A percentile compares a stretch with the other conserved stretches of the same genome.
phyloP scores from a whole-genome alignment of 1,140 invertebrate species.

The Aporrectodea caliginosa region DNA sequence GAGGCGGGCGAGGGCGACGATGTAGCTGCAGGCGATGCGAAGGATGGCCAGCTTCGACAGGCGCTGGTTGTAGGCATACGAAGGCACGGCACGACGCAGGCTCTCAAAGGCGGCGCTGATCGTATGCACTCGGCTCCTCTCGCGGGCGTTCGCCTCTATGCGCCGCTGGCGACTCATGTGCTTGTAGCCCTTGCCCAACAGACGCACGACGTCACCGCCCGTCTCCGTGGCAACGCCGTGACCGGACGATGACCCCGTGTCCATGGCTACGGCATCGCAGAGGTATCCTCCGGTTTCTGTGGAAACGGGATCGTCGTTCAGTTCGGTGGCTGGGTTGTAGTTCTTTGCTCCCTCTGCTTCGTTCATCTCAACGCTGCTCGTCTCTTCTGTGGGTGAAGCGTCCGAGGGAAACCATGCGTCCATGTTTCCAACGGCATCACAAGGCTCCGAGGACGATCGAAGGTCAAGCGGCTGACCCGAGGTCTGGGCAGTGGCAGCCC shows the following conservation, averaged over 20 bases:
- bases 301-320: constrained; percentile 2
- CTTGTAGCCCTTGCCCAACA: constrained; percentile 81
- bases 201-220: constrained; percentile 38
- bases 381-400: background rate
- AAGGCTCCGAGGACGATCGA: background rate
- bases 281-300: constrained; percentile 7
- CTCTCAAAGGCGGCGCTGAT: constrained; percentile 92
- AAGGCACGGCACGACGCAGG: constrained; percentile 73
- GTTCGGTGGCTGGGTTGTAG: background rate
- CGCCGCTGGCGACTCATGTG: constrained; percentile 87
- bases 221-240: constrained; percentile 21
- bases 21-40: constrained; percentile 64
- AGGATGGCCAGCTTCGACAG: constrained; percentile 85
- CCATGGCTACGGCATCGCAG: constrained; percentile 28
- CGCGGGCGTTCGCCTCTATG: constrained; percentile 88
- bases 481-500: background rate
- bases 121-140: constrained; percentile 85
- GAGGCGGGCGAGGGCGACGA: constrained; percentile 72
- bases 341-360: constrained; percentile 20
- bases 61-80: constrained; percentile 88
- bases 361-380: constrained; percentile 4
- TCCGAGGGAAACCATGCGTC: background rate
- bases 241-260: background rate
- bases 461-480: background rate
- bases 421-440: background rate